A percentile compares a stretch with the other conserved stretches of the same genome.
phyloP scores from a whole-genome alignment of 2,113 vertebrate genomes.

The Glaucomys volans region DNA sequence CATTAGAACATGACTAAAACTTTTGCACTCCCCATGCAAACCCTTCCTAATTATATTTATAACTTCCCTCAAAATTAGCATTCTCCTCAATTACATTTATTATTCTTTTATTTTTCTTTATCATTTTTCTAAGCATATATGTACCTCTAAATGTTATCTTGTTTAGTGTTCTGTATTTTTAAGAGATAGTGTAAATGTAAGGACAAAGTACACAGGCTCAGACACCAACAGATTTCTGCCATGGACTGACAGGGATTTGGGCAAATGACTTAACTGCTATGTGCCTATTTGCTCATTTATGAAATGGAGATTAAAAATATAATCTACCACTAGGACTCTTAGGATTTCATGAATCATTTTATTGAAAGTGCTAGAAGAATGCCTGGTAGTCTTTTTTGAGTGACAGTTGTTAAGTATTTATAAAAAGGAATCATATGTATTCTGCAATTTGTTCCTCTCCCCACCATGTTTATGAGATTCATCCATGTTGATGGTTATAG shows the following conservation, averaged over 20 bases:
- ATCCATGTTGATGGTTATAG: neutral
- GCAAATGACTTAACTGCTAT: neutral
- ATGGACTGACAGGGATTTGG: neutral
- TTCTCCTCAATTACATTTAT: neutral
- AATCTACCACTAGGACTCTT: neutral
- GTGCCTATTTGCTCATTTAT: neutral
- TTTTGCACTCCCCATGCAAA: neutral
- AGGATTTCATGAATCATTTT: neutral
- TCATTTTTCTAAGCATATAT: neutral
- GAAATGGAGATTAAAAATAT: neutral
- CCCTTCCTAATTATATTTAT: neutral
- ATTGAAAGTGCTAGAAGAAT: neutral
- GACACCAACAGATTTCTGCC: neutral
- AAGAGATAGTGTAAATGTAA: neutral
- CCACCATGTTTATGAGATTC: neutral
- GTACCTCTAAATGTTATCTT: neutral
- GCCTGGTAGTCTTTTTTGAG: neutral
- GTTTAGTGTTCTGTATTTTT: constrained; percentile 22
- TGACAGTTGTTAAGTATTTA: neutral
- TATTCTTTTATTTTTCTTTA: neutral
- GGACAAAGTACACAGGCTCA: neutral
- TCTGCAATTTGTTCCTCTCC: neutral
- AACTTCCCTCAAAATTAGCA: neutral
- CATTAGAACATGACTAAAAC: neutral
- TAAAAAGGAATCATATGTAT: neutral